Evolutionary conservation across 2,113 vertebrate genomes (phyloP), one percentile per base, ranked within the genome.

Genomic region (Scophthalmus maximus): DNA sequence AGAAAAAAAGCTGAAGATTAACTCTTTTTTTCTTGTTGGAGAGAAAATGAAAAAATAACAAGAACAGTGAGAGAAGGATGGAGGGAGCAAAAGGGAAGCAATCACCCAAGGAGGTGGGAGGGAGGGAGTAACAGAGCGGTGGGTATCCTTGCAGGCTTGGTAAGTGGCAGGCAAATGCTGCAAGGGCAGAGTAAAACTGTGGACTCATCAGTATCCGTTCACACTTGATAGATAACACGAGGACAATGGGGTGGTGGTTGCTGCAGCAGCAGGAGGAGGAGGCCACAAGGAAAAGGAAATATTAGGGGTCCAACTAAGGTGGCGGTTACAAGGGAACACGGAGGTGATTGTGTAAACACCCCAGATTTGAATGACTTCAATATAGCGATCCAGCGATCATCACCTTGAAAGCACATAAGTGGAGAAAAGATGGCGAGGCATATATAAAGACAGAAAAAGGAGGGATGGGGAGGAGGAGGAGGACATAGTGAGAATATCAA

Each of bases 161-260:
- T 75, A 64, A 87, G 83, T 67, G 80, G 76, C 69, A 78, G 78
- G 79, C 68, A 68, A 78, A 78, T 80, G 72, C 79, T 77, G 77
- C 80, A 81, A 89, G 86, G 87, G 77, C 82, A 82, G 64, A 71
- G 75, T 23, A 66, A 85, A 90, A 91, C 26, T 85, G 91, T 85
- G 68, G 85, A 91, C 68, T 92, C 87, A 90, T 89, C 89, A 82
- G 44, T 82, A 88, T 88, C 55, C 87, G 71, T 85, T 86, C 83
- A 77, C 85, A 85, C 78, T 58, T 85, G 88, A 86, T 68, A 89
- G 90, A 89, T 90, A 88, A 84, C 76, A 76, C 64, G 3, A 57
- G 73, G 79, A 86, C 84, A 79, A 85, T 67, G 56, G 65, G 64
- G 44, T 42, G 53, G 58, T 49, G 68, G 67, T 55, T 63, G 38